phyloP scores from a whole-genome alignment of 2,888 invertebrate species.

The Mythimna loreyi region DNA sequence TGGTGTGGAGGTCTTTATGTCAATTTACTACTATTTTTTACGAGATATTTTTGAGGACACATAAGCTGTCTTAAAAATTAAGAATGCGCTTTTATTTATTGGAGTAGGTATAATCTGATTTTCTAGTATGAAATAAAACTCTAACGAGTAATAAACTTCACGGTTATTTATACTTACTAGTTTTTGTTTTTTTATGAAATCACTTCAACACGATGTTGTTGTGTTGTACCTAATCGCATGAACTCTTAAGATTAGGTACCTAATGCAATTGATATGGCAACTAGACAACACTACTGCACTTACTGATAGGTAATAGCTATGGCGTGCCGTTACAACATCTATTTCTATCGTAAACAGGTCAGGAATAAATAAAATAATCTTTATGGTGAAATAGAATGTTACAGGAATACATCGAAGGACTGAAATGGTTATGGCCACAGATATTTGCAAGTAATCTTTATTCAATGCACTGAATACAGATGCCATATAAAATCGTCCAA shows the following conservation, averaged over 20 bases:
- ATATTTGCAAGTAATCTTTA: constrained; percentile 25
- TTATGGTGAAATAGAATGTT: constrained; percentile 19
- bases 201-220: constrained; percentile 31
- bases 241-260: constrained; percentile 36
- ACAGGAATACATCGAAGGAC: constrained; percentile 21
- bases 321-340: constrained; percentile 35
- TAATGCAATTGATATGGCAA: constrained; percentile 31
- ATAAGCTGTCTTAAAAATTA: not conserved
- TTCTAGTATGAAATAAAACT: constrained; percentile 2
- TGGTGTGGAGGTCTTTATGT: not conserved
- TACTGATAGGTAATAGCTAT: constrained; percentile 19
- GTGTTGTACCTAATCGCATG: constrained; percentile 25
- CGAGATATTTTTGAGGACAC: not conserved
- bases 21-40: constrained; percentile 4
- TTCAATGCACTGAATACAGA: not conserved
- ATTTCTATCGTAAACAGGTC: constrained; percentile 23
- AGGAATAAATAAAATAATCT: constrained; percentile 37
- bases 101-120: not conserved
- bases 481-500: not conserved
- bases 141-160: constrained; percentile 42
- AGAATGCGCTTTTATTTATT: not conserved
- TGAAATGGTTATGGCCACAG: constrained; percentile 2
- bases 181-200: constrained; percentile 51
- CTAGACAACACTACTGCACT: constrained; percentile 37
- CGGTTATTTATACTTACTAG: constrained; percentile 19